Evolutionary conservation across 2,113 vertebrate species (phyloP).

Genomic region (Amphilophus citrinellus): DNA sequence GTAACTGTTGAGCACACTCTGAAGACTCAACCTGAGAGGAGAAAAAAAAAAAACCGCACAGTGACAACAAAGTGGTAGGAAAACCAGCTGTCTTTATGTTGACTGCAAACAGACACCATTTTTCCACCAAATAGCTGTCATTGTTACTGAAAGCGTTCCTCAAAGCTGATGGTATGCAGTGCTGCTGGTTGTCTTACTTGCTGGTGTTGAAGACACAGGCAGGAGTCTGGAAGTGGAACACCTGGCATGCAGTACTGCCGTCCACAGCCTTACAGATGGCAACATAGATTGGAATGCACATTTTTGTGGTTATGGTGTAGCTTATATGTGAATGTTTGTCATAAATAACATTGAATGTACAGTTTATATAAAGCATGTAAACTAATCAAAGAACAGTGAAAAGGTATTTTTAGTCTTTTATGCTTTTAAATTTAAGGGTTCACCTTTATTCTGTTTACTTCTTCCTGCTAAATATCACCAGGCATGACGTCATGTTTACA

Average conservation of each 20-base stretch:
- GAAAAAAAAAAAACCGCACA: neutral
- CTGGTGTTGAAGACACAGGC: conserved; percentile 53
- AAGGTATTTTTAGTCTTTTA: neutral
- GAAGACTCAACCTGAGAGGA: conserved; percentile 64
- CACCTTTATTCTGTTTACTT: neutral
- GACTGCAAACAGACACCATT: conserved; percentile 46
- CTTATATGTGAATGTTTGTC: neutral
- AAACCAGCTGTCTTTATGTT: conserved; percentile 1
- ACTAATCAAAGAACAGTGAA: neutral
- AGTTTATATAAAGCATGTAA: neutral
- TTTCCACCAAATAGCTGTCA: conserved; percentile 8
- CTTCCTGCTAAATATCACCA: conserved; percentile 11
- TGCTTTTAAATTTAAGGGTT: neutral
- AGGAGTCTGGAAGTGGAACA: conserved; percentile 51
- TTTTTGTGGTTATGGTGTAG: neutral
- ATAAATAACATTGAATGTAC: neutral
- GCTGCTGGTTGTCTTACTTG: conserved; percentile 59
- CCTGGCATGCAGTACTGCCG: conserved; percentile 22
- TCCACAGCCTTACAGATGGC: conserved; percentile 61
- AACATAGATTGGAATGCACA: neutral
- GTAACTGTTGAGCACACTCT: conserved; percentile 63
- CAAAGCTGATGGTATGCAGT: neutral
- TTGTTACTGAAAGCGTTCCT: neutral
- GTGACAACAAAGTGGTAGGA: neutral
- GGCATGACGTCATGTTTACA: conserved; percentile 51